These are phyloP conservation scores for Tyrannus savana DNA, from an alignment of 2,113 vertebrate species.

Conservation along the genomic window DNA sequence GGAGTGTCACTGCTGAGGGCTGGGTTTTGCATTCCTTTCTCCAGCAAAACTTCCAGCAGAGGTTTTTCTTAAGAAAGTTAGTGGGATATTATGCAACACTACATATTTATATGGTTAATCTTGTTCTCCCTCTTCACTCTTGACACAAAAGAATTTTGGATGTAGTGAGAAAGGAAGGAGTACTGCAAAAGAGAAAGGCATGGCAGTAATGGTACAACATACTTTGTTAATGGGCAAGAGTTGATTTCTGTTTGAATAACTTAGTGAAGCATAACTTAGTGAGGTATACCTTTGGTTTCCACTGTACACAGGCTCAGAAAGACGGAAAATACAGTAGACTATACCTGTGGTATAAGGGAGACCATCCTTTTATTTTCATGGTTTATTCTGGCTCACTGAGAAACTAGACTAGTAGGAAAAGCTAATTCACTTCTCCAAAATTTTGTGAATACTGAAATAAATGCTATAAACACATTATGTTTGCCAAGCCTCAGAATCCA, in stretches of 20 bases:
- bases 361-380: not conserved
- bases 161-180: not conserved
- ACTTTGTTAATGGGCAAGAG: not conserved
- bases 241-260: not conserved
- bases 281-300: not conserved
- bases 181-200: not conserved
- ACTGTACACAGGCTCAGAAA: not conserved
- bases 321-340: not conserved
- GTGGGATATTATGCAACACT: not conserved
- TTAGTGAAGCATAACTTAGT: not conserved
- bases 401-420: not conserved
- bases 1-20: not conserved
- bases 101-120: not conserved
- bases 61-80: not conserved
- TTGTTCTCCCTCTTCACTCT: not conserved
- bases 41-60: not conserved
- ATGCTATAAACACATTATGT: not conserved
- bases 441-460: not conserved
- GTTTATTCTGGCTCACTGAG: not conserved
- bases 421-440: not conserved
- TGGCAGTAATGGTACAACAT: not conserved
- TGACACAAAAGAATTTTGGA: not conserved
- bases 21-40: not conserved
- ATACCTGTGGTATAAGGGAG: not conserved
- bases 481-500: not conserved